phyloP scores from a whole-genome alignment of 2,888 invertebrate genomes.

The Xylota segnis region DNA sequence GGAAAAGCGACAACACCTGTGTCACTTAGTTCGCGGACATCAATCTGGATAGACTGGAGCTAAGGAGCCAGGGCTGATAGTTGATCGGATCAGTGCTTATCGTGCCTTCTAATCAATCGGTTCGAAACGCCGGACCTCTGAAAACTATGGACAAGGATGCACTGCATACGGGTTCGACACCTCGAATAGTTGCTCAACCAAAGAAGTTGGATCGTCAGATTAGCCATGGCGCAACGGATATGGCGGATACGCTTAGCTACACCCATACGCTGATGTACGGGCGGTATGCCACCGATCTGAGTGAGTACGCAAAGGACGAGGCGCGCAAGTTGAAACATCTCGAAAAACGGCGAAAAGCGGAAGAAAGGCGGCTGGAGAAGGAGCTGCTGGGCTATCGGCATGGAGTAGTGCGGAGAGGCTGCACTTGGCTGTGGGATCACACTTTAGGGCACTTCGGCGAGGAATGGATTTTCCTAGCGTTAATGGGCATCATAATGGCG shows the following conservation, averaged over 20 bases:
- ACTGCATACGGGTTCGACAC: slow-evolving; percentile 12
- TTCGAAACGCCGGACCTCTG: background rate
- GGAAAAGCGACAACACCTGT: slow-evolving; percentile 5
- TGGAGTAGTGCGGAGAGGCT: slow-evolving; percentile 84
- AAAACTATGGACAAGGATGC: slow-evolving; percentile 49
- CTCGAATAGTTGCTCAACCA: slow-evolving; percentile 20
- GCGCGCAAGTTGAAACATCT: slow-evolving; percentile 91
- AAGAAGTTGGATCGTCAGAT: slow-evolving; percentile 10
- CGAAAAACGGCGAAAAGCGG: slow-evolving; percentile 89
- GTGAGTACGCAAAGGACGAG: slow-evolving; percentile 96
- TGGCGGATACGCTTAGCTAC: slow-evolving; percentile 81
- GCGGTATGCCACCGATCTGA: slow-evolving; percentile 92
- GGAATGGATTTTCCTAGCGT: slow-evolving; percentile 98
- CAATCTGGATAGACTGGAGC: slow-evolving; percentile 13
- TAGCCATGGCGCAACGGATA: slow-evolving; percentile 62
- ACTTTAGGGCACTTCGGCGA: slow-evolving; percentile 95
- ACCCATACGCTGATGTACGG: slow-evolving; percentile 84
- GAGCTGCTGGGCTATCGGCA: slow-evolving; percentile 85
- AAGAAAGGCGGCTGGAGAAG: slow-evolving; percentile 89
- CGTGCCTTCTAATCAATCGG: slow-evolving; percentile 19
- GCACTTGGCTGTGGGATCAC: slow-evolving; percentile 92
- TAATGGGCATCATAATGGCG: slow-evolving; percentile 97
- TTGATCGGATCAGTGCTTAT: slow-evolving; percentile 40
- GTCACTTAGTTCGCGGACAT: slow-evolving; percentile 14
- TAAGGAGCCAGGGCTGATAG: background rate